phyloP scores from a whole-genome alignment of 2,888 invertebrate genomes.

The Sclerodermus sp. region DNA sequence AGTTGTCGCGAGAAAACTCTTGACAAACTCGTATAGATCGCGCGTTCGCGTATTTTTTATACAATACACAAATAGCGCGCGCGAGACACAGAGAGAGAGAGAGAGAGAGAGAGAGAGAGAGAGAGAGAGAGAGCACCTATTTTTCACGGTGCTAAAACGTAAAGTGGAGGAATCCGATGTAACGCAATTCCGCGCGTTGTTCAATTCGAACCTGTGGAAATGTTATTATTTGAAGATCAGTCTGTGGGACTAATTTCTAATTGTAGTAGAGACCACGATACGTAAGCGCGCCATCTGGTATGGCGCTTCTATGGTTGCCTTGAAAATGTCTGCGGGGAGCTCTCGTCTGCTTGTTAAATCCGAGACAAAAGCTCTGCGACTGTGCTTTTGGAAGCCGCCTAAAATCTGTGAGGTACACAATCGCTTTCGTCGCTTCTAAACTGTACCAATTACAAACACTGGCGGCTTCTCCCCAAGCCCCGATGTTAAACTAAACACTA shows the following conservation, averaged over 20 bases:
- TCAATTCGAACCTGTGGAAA: not conserved
- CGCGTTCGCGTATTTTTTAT: not conserved
- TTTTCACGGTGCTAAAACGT: too few species aligned
- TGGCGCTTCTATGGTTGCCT: slow-evolving; percentile 29
- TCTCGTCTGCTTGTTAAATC: not conserved
- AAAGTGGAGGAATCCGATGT: too few species aligned
- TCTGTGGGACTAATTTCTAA: slow-evolving; percentile 45
- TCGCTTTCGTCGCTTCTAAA: slow-evolving; percentile 51
- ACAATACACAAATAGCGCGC: too few species aligned
- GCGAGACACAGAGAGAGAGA: too few species aligned
- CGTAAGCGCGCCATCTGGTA: slow-evolving; percentile 49
- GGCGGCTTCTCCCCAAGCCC: slow-evolving; percentile 46
- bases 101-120: too few species aligned
- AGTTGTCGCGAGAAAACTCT: slow-evolving; percentile 1
- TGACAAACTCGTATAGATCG: not conserved
- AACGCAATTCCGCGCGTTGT: too few species aligned
- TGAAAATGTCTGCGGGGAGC: slow-evolving; percentile 34
- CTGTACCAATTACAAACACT: slow-evolving; percentile 57
- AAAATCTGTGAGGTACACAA: slow-evolving; percentile 54
- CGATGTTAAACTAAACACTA: slow-evolving; percentile 55
- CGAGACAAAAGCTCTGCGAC: slow-evolving; percentile 29
- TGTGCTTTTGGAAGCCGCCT: slow-evolving; percentile 25
- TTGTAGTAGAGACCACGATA: slow-evolving; percentile 49
- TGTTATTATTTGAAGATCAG: slow-evolving; percentile 53
- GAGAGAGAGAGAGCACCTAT: too few species aligned